Conservation (phyloP, 2,113 vertebrate species). For the Ranitomeya variabilis region DNA sequence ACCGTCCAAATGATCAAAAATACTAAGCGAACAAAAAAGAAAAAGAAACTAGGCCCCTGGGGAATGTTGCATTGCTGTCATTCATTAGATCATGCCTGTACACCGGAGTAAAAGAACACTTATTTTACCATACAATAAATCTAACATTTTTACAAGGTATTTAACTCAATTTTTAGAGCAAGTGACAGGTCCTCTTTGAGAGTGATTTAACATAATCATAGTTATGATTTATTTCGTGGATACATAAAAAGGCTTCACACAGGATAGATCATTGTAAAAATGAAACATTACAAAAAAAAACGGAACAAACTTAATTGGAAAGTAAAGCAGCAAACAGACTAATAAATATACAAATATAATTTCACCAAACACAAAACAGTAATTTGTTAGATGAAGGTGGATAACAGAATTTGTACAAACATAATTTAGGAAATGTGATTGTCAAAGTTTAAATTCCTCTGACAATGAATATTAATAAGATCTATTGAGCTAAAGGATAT, state of each 20-base stretch:
- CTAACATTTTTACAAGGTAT: too few relatives aligned
- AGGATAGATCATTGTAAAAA: too few relatives aligned
- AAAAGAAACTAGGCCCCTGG: background rate
- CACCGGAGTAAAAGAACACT: background rate
- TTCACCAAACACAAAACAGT: too few relatives aligned
- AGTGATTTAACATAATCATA: too few relatives aligned
- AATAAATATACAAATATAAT: background rate
- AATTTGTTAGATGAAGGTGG: too few relatives aligned
- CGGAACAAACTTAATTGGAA: background rate
- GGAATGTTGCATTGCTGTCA: background rate
- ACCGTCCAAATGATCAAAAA: background rate
- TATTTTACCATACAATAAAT: background rate
- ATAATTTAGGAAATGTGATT: background rate
- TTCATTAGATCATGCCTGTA: background rate
- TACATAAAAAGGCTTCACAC: too few relatives aligned
- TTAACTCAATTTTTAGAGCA: too few relatives aligned
- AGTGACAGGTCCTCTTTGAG: too few relatives aligned
- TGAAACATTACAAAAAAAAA: too few relatives aligned
- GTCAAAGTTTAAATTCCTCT: constrained; percentile 55
- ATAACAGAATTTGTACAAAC: background rate
- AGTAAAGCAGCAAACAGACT: background rate
- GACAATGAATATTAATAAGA: constrained; percentile 67
- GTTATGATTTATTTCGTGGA: too few relatives aligned
- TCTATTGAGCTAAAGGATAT: constrained; percentile 63
- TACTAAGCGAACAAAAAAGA: background rate